Percentiles rank a stretch among this genome's conserved stretches.
Evolutionary conservation across 2,113 vertebrate genomes (phyloP).

Genomic region (Erpornis zantholeuca): DNA sequence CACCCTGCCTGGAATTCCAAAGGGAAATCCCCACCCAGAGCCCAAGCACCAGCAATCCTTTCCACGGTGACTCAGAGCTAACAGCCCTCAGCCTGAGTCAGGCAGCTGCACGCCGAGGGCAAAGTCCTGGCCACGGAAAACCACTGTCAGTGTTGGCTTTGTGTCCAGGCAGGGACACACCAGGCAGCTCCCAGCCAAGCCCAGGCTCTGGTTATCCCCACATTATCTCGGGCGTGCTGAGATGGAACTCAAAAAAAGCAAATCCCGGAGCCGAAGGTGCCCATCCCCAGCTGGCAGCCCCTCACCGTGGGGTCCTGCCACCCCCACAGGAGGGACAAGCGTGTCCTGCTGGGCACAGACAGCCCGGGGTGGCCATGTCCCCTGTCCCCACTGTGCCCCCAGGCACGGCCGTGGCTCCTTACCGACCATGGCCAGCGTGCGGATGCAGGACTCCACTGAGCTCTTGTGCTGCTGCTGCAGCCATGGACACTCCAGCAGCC

Average conservation of each 20-base stretch:
- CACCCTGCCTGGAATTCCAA: neutral
- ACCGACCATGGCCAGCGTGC: conserved; percentile 91
- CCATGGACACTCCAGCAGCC: conserved; percentile 94
- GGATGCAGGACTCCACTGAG: conserved; percentile 91
- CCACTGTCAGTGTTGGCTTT: neutral
- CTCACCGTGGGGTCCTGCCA: rapidly evolving
- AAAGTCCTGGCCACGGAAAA: conserved; percentile 16
- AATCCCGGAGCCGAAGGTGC: neutral
- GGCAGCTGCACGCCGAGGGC: neutral
- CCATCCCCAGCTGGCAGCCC: neutral
- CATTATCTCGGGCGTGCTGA: rapidly evolving
- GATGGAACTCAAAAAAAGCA: neutral
- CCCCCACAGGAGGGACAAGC: rapidly evolving
- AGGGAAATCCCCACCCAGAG: conserved; percentile 36
- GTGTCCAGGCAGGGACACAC: neutral
- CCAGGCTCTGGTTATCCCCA: neutral
- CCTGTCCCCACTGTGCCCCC: too few species aligned
- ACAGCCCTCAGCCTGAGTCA: neutral
- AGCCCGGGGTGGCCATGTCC: neutral
- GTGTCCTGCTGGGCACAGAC: neutral
- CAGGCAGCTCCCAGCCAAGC: neutral
- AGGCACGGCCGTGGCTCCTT: neutral
- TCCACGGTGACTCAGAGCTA: conserved; percentile 26
- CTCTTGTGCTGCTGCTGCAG: conserved; percentile 89
- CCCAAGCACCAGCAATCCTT: neutral